Conservation (phyloP, 1,140 invertebrate genomes). For the Microplitis demolitor region DNA sequence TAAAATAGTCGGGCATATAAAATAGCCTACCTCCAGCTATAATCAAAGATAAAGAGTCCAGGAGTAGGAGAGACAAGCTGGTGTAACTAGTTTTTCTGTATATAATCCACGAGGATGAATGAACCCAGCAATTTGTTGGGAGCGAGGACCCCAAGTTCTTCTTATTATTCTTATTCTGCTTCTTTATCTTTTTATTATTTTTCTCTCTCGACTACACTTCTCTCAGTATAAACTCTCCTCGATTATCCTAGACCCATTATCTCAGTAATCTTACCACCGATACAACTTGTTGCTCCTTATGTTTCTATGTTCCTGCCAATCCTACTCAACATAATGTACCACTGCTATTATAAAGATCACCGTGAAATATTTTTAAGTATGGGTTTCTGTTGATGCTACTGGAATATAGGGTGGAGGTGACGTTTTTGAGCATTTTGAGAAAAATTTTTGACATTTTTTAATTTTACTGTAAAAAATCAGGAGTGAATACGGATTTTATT, state of each 20-base stretch:
- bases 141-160: slow-evolving; percentile 46
- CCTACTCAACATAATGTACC: slow-evolving; percentile 7
- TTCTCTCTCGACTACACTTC: slow-evolving; percentile 5
- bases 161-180: neutral
- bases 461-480: no score
- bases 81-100: slow-evolving; percentile 57
- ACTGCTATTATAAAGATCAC: neutral
- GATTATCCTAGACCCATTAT: slow-evolving; percentile 50
- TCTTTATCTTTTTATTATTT: neutral
- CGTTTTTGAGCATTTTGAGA: no score
- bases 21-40: neutral
- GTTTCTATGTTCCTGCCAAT: neutral
- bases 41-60: slow-evolving; percentile 3
- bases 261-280: slow-evolving; percentile 48
- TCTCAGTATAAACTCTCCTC: neutral
- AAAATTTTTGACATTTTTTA: no score
- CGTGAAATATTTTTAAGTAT: no score
- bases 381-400: no score
- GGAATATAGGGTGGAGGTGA: no score
- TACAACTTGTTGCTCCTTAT: slow-evolving; percentile 7
- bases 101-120: slow-evolving; percentile 55
- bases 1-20: neutral
- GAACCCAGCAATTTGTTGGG: slow-evolving; percentile 61
- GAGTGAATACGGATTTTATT: no score
- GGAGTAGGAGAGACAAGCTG: slow-evolving; percentile 30